These are phyloP conservation scores for Calameuta pallipes DNA, from an alignment of 2,888 invertebrate species.

Conservation along the genomic window DNA sequence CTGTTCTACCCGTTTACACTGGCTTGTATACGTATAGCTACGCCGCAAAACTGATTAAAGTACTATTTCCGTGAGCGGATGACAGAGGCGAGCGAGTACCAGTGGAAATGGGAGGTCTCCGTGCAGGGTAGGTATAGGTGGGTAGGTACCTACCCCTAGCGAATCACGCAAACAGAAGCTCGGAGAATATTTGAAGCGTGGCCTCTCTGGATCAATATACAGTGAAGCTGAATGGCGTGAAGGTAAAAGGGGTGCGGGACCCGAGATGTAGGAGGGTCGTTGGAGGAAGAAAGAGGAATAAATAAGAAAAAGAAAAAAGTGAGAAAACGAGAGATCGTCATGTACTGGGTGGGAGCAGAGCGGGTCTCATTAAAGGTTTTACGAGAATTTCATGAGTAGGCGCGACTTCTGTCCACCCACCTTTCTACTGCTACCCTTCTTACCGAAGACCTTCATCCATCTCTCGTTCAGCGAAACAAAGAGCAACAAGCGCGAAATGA, in stretches of 20 bases:
- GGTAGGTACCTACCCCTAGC: conserved; percentile 27
- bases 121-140: neutral
- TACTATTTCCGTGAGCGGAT: conserved; percentile 37
- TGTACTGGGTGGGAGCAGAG: conserved; percentile 17
- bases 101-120: conserved; percentile 22
- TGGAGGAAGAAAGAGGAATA: conserved; percentile 19
- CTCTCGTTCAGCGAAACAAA: neutral
- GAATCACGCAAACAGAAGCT: conserved; percentile 35
- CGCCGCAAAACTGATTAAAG: conserved; percentile 34
- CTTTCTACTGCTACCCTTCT: neutral
- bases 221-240: conserved; percentile 6
- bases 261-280: conserved; percentile 4
- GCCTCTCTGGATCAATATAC: conserved; percentile 9
- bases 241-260: neutral
- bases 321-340: conserved; percentile 22
- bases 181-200: conserved; percentile 26
- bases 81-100: conserved; percentile 33
- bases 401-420: neutral
- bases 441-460: neutral
- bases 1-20: neutral
- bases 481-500: neutral
- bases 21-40: neutral
- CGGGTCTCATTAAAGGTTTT: neutral
- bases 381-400: neutral
- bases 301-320: conserved; percentile 6